Conservation (phyloP, 1,140 invertebrate species). For the Drosophila ananassae region DNA sequence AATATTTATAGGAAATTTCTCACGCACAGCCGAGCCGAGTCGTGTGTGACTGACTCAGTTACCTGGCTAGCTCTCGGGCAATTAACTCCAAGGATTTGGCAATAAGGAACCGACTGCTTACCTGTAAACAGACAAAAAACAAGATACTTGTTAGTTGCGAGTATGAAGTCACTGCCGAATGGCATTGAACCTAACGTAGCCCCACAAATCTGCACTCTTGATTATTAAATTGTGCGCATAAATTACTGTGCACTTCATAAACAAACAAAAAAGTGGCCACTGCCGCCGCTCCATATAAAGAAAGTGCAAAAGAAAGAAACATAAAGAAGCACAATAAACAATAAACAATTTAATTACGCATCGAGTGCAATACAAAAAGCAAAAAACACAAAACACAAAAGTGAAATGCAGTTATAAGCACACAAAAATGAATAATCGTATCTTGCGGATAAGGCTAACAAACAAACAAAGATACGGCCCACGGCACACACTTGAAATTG, state of each 20-base stretch:
- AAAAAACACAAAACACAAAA: slow-evolving; percentile 57
- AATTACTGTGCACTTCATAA: slow-evolving; percentile 38
- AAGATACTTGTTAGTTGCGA: slow-evolving; percentile 29
- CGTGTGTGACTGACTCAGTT: slow-evolving; percentile 19
- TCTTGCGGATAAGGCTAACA: slow-evolving; percentile 19
- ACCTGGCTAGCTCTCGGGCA: slow-evolving; percentile 2
- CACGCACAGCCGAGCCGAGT: slow-evolving; percentile 29
- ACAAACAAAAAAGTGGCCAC: slow-evolving; percentile 18
- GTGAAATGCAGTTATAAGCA: slow-evolving; percentile 68
- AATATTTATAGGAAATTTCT: slow-evolving; percentile 55
- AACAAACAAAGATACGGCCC: slow-evolving; percentile 47
- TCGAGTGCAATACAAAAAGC: slow-evolving; percentile 20
- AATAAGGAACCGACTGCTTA: slow-evolving; percentile 35
- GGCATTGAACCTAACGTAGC: slow-evolving; percentile 41
- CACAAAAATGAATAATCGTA: slow-evolving; percentile 64
- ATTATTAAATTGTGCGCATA: slow-evolving; percentile 55
- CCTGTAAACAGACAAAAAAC: slow-evolving; percentile 29
- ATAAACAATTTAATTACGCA: slow-evolving; percentile 67
- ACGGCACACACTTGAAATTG: slow-evolving; percentile 62
- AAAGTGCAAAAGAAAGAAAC: slow-evolving; percentile 45
- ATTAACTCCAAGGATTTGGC: slow-evolving; percentile 47
- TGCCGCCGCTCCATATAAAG: slow-evolving; percentile 31
- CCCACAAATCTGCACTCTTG: slow-evolving; percentile 19
- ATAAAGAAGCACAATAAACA: slow-evolving; percentile 52
- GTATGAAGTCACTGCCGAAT: background rate